A percentile compares a stretch with the other conserved stretches of the same genome.
These are phyloP conservation scores for Sussaba pulchella DNA, from an alignment of 2,888 invertebrate genomes.

Conservation along the genomic window DNA sequence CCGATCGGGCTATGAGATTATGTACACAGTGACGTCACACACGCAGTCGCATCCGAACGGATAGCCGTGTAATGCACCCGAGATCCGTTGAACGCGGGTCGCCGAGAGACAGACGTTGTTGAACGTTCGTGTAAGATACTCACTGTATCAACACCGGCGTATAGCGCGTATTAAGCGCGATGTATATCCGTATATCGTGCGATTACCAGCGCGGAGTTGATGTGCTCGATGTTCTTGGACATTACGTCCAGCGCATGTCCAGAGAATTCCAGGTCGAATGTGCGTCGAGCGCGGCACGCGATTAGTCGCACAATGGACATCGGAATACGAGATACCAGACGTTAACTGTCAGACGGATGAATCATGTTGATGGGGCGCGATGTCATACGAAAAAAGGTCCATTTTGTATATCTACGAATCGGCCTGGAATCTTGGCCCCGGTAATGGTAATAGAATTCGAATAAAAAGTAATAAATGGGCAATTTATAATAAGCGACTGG, in stretches of 20 bases:
- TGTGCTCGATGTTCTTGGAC: conserved; percentile 25
- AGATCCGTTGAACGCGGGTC: conserved; percentile 11
- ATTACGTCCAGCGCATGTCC: conserved; percentile 23
- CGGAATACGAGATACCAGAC: neutral
- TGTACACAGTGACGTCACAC: conserved; percentile 17
- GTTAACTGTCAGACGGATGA: neutral
- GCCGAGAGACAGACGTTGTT: neutral
- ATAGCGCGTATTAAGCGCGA: neutral
- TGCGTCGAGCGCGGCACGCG: conserved; percentile 23
- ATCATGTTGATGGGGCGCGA: too few relatives aligned
- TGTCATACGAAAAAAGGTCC: too few relatives aligned
- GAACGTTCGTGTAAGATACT: conserved; percentile 16
- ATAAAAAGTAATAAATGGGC: too few relatives aligned
- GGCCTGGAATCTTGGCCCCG: too few relatives aligned
- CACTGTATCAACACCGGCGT: neutral
- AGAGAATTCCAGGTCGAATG: neutral
- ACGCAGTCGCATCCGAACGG: conserved; percentile 37
- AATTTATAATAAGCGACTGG: too few relatives aligned
- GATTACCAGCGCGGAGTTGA: neutral
- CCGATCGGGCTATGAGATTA: neutral
- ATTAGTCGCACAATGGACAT: conserved; percentile 29
- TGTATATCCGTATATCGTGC: conserved; percentile 11
- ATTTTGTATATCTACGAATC: too few relatives aligned
- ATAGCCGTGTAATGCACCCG: conserved; percentile 37
- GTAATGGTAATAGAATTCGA: too few relatives aligned